phyloP scores from a whole-genome alignment of 2,797 vertebrate species.

The Benthosema pterotum region DNA sequence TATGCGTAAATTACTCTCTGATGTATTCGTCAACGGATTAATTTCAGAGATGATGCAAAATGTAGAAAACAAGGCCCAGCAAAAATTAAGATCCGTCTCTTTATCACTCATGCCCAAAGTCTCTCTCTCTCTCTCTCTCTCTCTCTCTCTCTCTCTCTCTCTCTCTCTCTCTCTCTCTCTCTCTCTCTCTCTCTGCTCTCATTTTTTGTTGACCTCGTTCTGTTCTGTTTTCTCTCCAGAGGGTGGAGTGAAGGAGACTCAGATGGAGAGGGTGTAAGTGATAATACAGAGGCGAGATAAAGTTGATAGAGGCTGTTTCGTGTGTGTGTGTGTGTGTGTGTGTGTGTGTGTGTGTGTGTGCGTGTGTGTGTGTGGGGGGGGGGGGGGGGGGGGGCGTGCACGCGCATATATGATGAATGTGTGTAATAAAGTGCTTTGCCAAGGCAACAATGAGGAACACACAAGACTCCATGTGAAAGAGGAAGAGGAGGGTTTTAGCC shows the following conservation, averaged over 20 bases:
- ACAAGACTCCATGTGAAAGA: slow-evolving; percentile 17
- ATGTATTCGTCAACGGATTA: neutral
- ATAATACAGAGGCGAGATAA: slow-evolving; percentile 66
- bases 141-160: slow-evolving; percentile 31
- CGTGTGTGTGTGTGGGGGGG: slow-evolving; percentile 1
- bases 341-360: slow-evolving; percentile 5
- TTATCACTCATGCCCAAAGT: slow-evolving; percentile 10
- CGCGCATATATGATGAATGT: slow-evolving; percentile 54
- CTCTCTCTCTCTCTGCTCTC: slow-evolving; percentile 15
- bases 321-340: slow-evolving; percentile 5
- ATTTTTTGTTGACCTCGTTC: slow-evolving; percentile 58
- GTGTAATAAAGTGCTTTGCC: slow-evolving; percentile 62
- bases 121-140: slow-evolving; percentile 18
- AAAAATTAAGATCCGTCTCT: slow-evolving; percentile 10
- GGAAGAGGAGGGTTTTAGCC: slow-evolving; percentile 37
- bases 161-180: slow-evolving; percentile 31
- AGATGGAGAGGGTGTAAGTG: slow-evolving; percentile 60
- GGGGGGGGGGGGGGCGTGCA: neutral
- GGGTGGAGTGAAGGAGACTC: slow-evolving; percentile 55
- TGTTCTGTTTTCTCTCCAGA: slow-evolving; percentile 49
- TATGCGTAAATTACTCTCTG: neutral
- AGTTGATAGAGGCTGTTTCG: slow-evolving; percentile 55
- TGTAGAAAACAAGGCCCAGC: slow-evolving; percentile 22
- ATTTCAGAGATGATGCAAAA: slow-evolving; percentile 7
- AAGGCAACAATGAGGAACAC: slow-evolving; percentile 31